These are phyloP conservation scores for Xestia c-nigrum DNA, from an alignment of 2,888 invertebrate genomes.

Conservation along the genomic window DNA sequence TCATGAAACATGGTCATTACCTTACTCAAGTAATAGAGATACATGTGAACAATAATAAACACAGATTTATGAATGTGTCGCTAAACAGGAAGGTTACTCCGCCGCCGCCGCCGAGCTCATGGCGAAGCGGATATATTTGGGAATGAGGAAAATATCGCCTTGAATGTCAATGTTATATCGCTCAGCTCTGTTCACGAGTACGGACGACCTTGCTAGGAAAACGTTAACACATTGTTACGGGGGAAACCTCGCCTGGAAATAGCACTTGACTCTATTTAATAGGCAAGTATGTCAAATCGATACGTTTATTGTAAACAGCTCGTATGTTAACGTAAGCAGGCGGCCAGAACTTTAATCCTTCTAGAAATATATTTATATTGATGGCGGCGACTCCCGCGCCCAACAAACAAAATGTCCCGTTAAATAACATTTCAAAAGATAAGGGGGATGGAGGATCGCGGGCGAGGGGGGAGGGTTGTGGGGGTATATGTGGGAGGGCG, in stretches of 20 bases:
- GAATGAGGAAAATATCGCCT: slow-evolving; percentile 33
- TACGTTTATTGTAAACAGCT: not conserved
- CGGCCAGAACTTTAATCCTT: slow-evolving; percentile 23
- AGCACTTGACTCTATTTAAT: too few species aligned
- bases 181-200: not conserved
- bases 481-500: not conserved
- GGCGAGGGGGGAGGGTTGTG: not conserved
- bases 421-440: slow-evolving; percentile 70
- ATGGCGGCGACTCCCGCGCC: slow-evolving; percentile 34
- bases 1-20: not conserved
- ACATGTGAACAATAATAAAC: slow-evolving; percentile 7
- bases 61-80: slow-evolving; percentile 14
- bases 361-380: slow-evolving; percentile 56
- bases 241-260: not conserved
- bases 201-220: not conserved
- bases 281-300: not conserved
- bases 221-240: not conserved
- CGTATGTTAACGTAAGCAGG: not conserved
- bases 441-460: slow-evolving; percentile 43
- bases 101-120: not conserved
- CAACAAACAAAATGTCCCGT: slow-evolving; percentile 68
- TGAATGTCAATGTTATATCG: slow-evolving; percentile 48
- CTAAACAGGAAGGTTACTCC: not conserved
- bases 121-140: slow-evolving; percentile 13
- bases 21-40: slow-evolving; percentile 1